Conservation (phyloP, 2,888 invertebrate genomes). For the Trichopoda pennipes region DNA sequence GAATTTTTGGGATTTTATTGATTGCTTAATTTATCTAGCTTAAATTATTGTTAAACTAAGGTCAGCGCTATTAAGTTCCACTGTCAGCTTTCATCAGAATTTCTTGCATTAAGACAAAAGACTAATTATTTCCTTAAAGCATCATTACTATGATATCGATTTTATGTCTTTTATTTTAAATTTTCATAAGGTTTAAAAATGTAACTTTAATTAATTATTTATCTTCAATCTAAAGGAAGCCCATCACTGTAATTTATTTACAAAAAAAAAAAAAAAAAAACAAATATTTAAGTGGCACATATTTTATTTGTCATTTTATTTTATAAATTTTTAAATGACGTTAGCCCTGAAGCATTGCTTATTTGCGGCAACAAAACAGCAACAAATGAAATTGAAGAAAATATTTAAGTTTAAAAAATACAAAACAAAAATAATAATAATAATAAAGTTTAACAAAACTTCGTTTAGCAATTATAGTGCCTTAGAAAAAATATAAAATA, state of each 20-base stretch:
- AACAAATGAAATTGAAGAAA: slow-evolving; percentile 21
- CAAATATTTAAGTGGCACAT: slow-evolving; percentile 64
- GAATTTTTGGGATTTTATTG: no score
- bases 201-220: slow-evolving; percentile 38
- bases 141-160: not conserved
- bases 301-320: slow-evolving; percentile 26
- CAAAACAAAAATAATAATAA: slow-evolving; percentile 3
- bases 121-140: not conserved
- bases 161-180: not conserved
- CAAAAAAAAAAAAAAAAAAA: slow-evolving; percentile 42
- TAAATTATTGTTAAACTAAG: no score
- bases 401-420: not conserved
- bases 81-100: not conserved
- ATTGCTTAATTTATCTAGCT: no score
- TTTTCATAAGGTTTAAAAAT: slow-evolving; percentile 15
- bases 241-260: slow-evolving; percentile 44
- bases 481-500: slow-evolving; percentile 33
- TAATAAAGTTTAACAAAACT: slow-evolving; percentile 29
- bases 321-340: slow-evolving; percentile 59
- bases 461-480: slow-evolving; percentile 51
- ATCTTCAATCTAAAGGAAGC: not conserved
- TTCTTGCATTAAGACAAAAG: not conserved
- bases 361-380: slow-evolving; percentile 1
- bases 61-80: not conserved
- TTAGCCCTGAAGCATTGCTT: slow-evolving; percentile 52